These are phyloP conservation scores for Pantelozetes paolii DNA, from an alignment of 2,888 invertebrate genomes.

Conservation along the genomic window DNA sequence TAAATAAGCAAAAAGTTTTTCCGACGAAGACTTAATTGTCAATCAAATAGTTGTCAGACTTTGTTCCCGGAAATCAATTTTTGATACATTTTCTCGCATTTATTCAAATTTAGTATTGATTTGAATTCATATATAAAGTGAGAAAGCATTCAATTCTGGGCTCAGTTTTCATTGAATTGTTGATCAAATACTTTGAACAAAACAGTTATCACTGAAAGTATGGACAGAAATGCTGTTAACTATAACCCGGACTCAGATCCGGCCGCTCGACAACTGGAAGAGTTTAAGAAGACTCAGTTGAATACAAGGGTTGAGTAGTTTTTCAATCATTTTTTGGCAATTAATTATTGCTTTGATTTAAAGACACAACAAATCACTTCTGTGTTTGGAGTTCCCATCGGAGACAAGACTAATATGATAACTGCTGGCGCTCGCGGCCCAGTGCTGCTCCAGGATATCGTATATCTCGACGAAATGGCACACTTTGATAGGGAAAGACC, in stretches of 20 bases:
- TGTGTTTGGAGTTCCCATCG: constrained; percentile 74
- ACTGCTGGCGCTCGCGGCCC: constrained; percentile 87
- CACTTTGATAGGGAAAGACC: constrained; percentile 74
- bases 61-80: neutral
- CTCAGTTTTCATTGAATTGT: neutral
- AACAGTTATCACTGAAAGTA: neutral
- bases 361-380: constrained; percentile 54
- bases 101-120: neutral
- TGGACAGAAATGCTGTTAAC: constrained; percentile 34
- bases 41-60: neutral
- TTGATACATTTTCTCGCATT: neutral
- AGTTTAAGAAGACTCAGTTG: constrained; percentile 1
- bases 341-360: neutral
- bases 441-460: constrained; percentile 75
- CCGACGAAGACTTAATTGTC: too few species aligned
- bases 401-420: constrained; percentile 67
- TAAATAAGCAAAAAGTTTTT: too few species aligned
- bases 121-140: neutral
- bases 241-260: constrained; percentile 38
- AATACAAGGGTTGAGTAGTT: neutral
- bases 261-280: constrained; percentile 33
- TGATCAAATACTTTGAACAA: neutral
- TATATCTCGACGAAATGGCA: constrained; percentile 59
- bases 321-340: neutral
- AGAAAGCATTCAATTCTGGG: neutral